Evolutionary conservation across 2,797 vertebrate genomes (phyloP), one percentile per base, ranked within the genome.

Genomic region (Hydrolagus colliei): DNA sequence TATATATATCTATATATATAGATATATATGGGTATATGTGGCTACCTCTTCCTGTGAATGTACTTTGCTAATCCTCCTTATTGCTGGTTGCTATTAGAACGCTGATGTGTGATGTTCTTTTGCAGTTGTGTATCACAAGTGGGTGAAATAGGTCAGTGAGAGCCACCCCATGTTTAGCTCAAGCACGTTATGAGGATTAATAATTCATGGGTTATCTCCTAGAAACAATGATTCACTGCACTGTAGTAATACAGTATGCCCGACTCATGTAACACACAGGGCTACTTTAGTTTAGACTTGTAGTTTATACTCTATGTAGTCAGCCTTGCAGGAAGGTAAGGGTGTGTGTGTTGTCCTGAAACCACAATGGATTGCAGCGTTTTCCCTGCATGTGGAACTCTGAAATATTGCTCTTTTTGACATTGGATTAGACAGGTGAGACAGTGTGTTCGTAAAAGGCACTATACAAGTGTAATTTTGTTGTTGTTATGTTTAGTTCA

Each of bases 161-260:
- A 77, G 88, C 89, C 89, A 52, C 86, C 91, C 92, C 89, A 91
- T 92, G 89, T 88, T 84, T 91, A 90, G 91, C 92, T 92, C 89
- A 92, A 91, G 92, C 91, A 92, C 89, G 89, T 90, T 90, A 90
- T 90, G 90, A 93, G 90, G 90, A 94, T 98, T 93, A 97, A 97
- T 97, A 95, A 98, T 98, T 95, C 91, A 97, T 94, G 91, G 90
- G 86, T 92, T 91, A 94, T 95, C 94, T 91, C 94, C 92, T 93
- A 93, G 95, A 95, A 95, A 95, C 94, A 93, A 93, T 96, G 95
- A 96, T 96, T 95, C 93, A 88, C 90, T 89, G 89, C 91, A 93
- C 95, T 93, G 94, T 93, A 91, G 97, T 96, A 98, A 99, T 92
- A 86, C 92, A 92, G 96, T 96, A 94, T 90, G 87, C 91, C 90